Percentiles rank a stretch among this genome's conserved stretches.
Conservation (phyloP, 2,888 invertebrate genomes). For the Zhengitettix transpicula region DNA sequence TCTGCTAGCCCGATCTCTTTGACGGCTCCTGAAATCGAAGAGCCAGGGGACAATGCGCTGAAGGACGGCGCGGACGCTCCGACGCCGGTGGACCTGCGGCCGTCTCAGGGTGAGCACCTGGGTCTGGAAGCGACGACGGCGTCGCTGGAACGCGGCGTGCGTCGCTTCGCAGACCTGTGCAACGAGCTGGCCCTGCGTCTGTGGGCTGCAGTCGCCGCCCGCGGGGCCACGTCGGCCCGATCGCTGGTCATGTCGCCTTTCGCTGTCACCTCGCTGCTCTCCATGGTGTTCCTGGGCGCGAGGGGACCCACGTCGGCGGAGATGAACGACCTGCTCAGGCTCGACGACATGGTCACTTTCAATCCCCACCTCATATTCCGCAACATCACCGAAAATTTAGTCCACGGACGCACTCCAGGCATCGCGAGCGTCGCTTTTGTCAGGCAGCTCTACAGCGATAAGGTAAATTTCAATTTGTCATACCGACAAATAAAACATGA, state of each 20-base stretch:
- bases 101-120: constrained; percentile 38
- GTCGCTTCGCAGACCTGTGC: constrained; percentile 61
- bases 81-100: constrained; percentile 30
- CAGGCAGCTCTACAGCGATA: constrained; percentile 67
- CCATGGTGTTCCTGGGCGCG: constrained; percentile 80
- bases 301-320: constrained; percentile 74
- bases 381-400: constrained; percentile 69
- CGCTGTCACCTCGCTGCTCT: constrained; percentile 68
- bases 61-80: not conserved
- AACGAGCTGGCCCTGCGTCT: constrained; percentile 74
- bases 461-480: constrained; percentile 20
- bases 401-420: constrained; percentile 47
- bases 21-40: too few relatives aligned
- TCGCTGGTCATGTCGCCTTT: constrained; percentile 72
- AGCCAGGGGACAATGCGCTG: not conserved
- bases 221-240: constrained; percentile 52
- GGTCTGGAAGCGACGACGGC: constrained; percentile 63
- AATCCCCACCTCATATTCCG: constrained; percentile 77
- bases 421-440: constrained; percentile 67
- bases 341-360: constrained; percentile 79
- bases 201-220: constrained; percentile 52
- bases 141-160: constrained; percentile 53
- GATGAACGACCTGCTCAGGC: constrained; percentile 70
- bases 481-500: too few relatives aligned
- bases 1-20: too few relatives aligned